A percentile compares a stretch with the other conserved stretches of the same genome.
Evolutionary conservation across 2,113 vertebrate species (phyloP).

Genomic region (Anser brachyrhynchus): DNA sequence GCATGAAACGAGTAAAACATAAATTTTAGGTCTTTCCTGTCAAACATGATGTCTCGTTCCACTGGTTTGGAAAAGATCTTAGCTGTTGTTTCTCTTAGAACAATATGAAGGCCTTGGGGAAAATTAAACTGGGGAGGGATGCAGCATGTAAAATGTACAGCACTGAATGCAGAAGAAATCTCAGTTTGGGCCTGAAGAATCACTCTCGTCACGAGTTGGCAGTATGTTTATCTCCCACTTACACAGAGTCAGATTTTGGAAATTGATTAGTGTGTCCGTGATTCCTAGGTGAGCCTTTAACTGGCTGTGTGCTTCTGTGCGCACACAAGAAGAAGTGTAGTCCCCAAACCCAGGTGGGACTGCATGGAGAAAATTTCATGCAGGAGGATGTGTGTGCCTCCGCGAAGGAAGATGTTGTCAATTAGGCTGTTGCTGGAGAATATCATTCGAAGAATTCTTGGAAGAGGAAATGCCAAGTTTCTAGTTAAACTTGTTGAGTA

Average conservation of each 20-base stretch:
- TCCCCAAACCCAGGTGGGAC: not conserved
- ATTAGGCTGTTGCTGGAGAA: constrained; percentile 49
- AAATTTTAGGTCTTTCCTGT: constrained; percentile 71
- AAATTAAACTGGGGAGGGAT: not conserved
- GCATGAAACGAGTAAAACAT: constrained; percentile 66
- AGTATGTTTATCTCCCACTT: not conserved
- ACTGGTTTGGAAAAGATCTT: constrained; percentile 67
- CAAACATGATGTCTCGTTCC: constrained; percentile 49
- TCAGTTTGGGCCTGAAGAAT: not conserved
- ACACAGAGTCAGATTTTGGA: not conserved
- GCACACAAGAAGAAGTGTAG: not conserved
- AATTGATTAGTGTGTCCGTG: not conserved
- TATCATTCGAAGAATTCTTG: constrained; percentile 7
- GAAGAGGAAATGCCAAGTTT: constrained; percentile 51
- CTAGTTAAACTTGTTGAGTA: constrained; percentile 54
- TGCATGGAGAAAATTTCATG: not conserved
- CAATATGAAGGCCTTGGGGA: constrained; percentile 32
- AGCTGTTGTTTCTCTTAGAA: constrained; percentile 39
- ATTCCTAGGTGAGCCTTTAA: not conserved
- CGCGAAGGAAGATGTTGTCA: constrained; percentile 54
- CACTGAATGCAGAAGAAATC: not conserved
- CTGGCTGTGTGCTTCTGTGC: not conserved
- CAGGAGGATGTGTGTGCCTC: not conserved
- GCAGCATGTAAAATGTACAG: constrained; percentile 17
- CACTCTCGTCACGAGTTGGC: not conserved